Conservation (phyloP, 1,140 invertebrate genomes). For the Heterodera schachtii region DNA sequence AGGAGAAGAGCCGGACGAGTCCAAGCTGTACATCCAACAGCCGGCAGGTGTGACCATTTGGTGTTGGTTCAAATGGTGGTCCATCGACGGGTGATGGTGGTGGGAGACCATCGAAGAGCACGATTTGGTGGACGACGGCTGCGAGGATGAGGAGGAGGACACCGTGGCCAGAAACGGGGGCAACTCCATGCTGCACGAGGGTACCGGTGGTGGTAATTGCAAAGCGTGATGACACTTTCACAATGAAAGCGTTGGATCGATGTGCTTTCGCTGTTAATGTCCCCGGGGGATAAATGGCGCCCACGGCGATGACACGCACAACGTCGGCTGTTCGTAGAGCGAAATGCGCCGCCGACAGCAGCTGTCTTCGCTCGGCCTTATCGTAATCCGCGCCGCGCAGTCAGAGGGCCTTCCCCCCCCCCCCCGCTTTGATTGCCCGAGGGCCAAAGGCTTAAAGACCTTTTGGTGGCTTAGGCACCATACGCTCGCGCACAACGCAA, state of each 20-base stretch:
- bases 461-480: not conserved
- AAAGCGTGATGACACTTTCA: not conserved
- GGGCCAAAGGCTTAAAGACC: not conserved
- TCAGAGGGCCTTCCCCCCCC: not conserved
- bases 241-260: not conserved
- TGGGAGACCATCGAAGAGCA: not conserved
- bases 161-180: conserved; percentile 33
- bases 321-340: not conserved
- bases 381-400: not conserved
- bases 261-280: not conserved
- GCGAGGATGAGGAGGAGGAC: conserved; percentile 7
- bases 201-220: not conserved
- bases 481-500: conserved; percentile 1
- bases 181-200: conserved; percentile 22
- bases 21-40: conserved; percentile 22
- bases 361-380: not conserved
- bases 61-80: not conserved
- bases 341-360: not conserved
- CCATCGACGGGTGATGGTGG: conserved; percentile 8
- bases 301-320: not conserved
- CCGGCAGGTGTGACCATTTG: conserved; percentile 1
- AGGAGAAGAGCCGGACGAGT: conserved; percentile 7
- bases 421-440: not conserved
- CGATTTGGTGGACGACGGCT: not conserved
- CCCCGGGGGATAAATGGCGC: not conserved